Evolutionary conservation across 2,888 invertebrate species (phyloP).

Genomic region (Cheilosia scutellata): DNA sequence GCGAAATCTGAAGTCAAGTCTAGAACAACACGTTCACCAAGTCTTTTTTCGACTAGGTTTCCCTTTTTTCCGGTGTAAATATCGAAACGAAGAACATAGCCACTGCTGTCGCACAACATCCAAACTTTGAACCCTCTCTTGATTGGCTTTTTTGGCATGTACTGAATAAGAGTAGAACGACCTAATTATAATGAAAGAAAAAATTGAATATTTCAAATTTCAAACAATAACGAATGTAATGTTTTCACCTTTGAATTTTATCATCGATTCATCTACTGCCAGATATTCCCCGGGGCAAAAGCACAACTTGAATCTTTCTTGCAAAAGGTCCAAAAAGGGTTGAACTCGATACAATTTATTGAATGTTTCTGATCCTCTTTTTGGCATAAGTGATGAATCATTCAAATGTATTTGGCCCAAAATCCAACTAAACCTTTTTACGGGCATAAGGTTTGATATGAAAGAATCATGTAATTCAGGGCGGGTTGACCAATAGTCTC

Average conservation of each 20-base stretch:
- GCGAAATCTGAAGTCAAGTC: conserved; percentile 24
- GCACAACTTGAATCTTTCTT: conserved; percentile 4
- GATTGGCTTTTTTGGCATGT: conserved; percentile 33
- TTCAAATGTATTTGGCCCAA: conserved; percentile 1
- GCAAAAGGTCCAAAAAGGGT: conserved; percentile 10
- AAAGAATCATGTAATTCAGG: conserved; percentile 16
- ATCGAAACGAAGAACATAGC: conserved; percentile 25
- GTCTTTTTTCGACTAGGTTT: conserved; percentile 11
- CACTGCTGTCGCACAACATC: conserved; percentile 37
- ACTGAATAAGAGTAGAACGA: conserved; percentile 26
- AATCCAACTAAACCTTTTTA: conserved; percentile 22
- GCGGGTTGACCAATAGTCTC: conserved; percentile 28
- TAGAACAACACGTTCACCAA: conserved; percentile 35
- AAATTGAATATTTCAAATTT: conserved; percentile 1
- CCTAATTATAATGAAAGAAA: conserved; percentile 9
- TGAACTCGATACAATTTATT: background rate
- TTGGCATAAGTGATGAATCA: conserved; percentile 15
- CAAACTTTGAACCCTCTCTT: conserved; percentile 34
- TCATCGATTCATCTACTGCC: conserved; percentile 35
- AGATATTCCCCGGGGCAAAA: conserved; percentile 28
- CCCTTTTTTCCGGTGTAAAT: conserved; percentile 34
- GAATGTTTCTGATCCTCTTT: conserved; percentile 11
- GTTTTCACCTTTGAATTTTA: conserved; percentile 30
- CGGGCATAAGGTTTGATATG: conserved; percentile 24
- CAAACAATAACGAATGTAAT: conserved; percentile 2